Evolutionary conservation across 2,113 vertebrate genomes (phyloP).

Genomic region (Pristiophorus japonicus): DNA sequence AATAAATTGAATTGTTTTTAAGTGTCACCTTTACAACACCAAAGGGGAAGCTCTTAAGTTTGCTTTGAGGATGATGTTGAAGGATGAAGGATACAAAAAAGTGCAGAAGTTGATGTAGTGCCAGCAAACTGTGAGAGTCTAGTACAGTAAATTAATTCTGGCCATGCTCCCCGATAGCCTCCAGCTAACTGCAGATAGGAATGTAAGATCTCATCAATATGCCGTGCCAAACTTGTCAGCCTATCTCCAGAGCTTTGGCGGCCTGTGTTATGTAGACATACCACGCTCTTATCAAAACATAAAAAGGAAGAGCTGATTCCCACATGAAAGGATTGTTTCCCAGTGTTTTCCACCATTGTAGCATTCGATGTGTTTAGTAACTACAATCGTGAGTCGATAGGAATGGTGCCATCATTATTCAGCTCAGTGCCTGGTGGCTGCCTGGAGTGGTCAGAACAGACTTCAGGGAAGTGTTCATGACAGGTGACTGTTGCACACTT

Average conservation of each 20-base stretch:
- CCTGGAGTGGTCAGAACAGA: neutral
- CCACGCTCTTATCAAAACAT: slow-evolving; percentile 68
- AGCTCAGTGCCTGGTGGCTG: neutral
- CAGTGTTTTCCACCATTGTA: slow-evolving; percentile 53
- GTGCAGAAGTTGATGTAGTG: slow-evolving; percentile 17
- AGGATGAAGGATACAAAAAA: neutral
- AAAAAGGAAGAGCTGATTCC: slow-evolving; percentile 65
- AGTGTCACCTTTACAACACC: neutral
- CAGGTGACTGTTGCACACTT: slow-evolving; percentile 43
- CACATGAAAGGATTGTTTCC: slow-evolving; percentile 68
- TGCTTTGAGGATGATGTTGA: neutral
- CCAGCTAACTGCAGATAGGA: slow-evolving; percentile 66
- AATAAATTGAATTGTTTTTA: neutral
- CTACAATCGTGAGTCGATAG: neutral
- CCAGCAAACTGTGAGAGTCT: neutral
- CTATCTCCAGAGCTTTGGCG: slow-evolving; percentile 51
- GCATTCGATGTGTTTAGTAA: slow-evolving; percentile 59
- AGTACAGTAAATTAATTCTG: slow-evolving; percentile 49
- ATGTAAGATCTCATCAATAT: slow-evolving; percentile 68
- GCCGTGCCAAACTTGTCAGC: slow-evolving; percentile 63
- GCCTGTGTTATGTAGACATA: slow-evolving; percentile 65
- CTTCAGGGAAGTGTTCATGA: slow-evolving; percentile 14
- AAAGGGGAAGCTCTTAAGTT: neutral
- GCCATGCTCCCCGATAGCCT: slow-evolving; percentile 57
- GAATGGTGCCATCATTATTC: slow-evolving; percentile 7